Base-by-base conservation (phyloP, 2,888 invertebrate species). In the Ochropleura leucogaster region DNA sequence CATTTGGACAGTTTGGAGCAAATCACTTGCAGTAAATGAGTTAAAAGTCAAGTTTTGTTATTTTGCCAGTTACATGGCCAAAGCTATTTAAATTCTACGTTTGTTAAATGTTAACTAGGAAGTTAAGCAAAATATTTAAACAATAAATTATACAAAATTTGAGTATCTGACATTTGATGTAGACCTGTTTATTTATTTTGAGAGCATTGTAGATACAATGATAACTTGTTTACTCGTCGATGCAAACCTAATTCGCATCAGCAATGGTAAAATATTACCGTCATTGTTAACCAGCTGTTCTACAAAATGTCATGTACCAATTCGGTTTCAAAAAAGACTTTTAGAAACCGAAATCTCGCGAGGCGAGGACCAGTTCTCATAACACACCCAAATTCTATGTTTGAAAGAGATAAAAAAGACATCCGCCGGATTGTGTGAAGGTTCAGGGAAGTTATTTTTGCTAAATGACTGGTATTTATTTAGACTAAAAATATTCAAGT, bases 391-490 rank as follows among this genome's bases (percentile, higher is more conserved):
- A 88, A 92, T 91, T 90, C 91, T 91, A 88, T 94, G 90, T 94
- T 92, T 92, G 90, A 91, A 83, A 79, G 85, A 93, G 95, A 95
- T 96, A 95, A 95, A 90, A 85, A 86, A 92, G 89, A 93, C 94
- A 93, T 95, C 96, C 96, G 95, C 94, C 93, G 93, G 92, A 91
- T 90, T 91, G 87, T 90, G 86, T 91, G 89, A 92, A 91, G 89
- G 89, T 89, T 85, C 85, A 84, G 88, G 89, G 87, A 90, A 88
- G 86, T 89, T 75, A 77, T 74, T 79, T 75, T 86, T 80, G 77
- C 79, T 72, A 79, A 74, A 84, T 72, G 30, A 42, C 63, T 62
- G 70, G 55, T 72, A 82, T 74, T 72, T 82, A 82, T 80, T 85
- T 77, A 84, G 82, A 83, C 79, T 77, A 65, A 62, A 74, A 70